Percentiles rank a stretch among this genome's conserved stretches.
phyloP scores from a whole-genome alignment of 2,113 vertebrate species.

The Phaethon lepturus region DNA sequence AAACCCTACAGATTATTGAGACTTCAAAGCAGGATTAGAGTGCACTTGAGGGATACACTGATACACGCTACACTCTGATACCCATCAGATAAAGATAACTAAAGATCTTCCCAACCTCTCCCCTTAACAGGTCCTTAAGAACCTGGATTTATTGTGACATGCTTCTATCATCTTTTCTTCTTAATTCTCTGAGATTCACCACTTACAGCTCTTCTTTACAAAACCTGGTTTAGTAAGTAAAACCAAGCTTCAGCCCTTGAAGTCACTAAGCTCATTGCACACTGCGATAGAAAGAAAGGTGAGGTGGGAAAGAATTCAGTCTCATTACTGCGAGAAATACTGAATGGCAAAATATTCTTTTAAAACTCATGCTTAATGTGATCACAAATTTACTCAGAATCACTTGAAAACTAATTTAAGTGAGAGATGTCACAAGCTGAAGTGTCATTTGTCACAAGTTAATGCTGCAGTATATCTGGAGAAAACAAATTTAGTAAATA shows the following conservation, averaged over 20 bases:
- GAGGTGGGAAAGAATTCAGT: neutral
- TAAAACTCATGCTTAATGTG: conserved; percentile 2
- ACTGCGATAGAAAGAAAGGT: neutral
- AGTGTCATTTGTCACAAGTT: conserved; percentile 55
- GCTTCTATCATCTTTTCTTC: neutral
- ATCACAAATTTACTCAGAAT: conserved; percentile 50
- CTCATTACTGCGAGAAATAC: neutral
- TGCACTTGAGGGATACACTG: neutral
- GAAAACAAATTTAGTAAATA: conserved; percentile 45
- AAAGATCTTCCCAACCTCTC: neutral
- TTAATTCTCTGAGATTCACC: neutral
- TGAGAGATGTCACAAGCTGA: conserved; percentile 33
- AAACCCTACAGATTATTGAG: neutral
- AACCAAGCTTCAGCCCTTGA: neutral
- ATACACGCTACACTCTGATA: neutral
- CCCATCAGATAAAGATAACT: neutral
- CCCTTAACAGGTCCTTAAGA: neutral
- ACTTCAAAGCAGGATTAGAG: neutral
- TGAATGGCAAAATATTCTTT: conserved; percentile 18
- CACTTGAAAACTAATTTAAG: conserved; percentile 66
- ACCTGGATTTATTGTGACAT: neutral
- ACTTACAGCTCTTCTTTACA: neutral
- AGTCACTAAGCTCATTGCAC: neutral
- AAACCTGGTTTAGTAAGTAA: neutral
- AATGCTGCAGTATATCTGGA: conserved; percentile 19